These are phyloP conservation scores for Littorina saxatilis DNA, from an alignment of 1,140 invertebrate genomes.

Conservation along the genomic window DNA sequence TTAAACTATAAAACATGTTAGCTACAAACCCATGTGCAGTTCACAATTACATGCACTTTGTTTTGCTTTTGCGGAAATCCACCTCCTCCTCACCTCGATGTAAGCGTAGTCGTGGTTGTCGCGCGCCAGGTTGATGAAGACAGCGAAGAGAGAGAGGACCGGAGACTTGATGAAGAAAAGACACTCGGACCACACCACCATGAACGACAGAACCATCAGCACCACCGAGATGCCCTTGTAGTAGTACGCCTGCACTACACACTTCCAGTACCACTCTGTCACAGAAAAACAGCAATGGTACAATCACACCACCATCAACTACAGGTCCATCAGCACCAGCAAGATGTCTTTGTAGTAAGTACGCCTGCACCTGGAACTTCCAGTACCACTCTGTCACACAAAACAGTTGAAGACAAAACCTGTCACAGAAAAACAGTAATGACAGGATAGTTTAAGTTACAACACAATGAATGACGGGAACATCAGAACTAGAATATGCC, in stretches of 20 bases:
- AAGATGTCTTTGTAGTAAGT: background rate
- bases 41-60: too few relatives aligned
- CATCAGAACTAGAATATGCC: too few relatives aligned
- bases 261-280: slow-evolving; percentile 97
- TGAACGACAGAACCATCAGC: slow-evolving; percentile 87
- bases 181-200: slow-evolving; percentile 98
- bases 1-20: too few relatives aligned
- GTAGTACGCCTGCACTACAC: slow-evolving; percentile 85
- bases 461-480: too few relatives aligned
- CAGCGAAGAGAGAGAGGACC: slow-evolving; percentile 95
- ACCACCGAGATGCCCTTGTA: slow-evolving; percentile 85
- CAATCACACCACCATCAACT: background rate
- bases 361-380: background rate
- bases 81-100: slow-evolving; percentile 95
- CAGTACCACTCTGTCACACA: background rate
- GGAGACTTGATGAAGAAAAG: slow-evolving; percentile 96
- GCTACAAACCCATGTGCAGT: too few relatives aligned
- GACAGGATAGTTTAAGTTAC: too few relatives aligned
- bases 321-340: too few relatives aligned
- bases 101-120: slow-evolving; percentile 93
- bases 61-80: too few relatives aligned
- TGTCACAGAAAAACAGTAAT: too few relatives aligned
- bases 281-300: slow-evolving; percentile 36
- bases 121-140: slow-evolving; percentile 89
- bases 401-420: too few relatives aligned